These are phyloP conservation scores for Pseudeuparius sepicola DNA, from an alignment of 2,888 invertebrate species.

Conservation along the genomic window DNA sequence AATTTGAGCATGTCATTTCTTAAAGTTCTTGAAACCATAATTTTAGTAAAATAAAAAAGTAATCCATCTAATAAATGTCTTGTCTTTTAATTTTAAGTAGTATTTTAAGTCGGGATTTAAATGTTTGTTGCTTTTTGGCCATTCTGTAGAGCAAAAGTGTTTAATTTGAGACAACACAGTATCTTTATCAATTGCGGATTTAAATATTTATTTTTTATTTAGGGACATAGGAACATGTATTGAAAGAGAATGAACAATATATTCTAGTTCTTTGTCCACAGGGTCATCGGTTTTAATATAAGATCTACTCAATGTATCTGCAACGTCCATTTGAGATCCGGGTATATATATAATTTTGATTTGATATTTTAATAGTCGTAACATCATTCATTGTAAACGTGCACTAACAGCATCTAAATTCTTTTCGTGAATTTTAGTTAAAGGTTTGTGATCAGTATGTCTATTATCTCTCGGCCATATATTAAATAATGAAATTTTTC, in stretches of 20 bases:
- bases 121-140: constrained; percentile 15
- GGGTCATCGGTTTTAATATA: constrained; percentile 4
- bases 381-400: constrained; percentile 14
- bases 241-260: constrained; percentile 9
- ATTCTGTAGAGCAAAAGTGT: constrained; percentile 6
- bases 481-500: constrained; percentile 15
- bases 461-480: constrained; percentile 10
- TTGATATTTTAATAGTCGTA: constrained; percentile 16
- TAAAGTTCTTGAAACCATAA: constrained; percentile 17
- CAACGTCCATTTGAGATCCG: constrained; percentile 13
- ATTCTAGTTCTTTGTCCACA: constrained; percentile 3
- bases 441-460: constrained; percentile 16
- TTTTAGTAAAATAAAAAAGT: constrained; percentile 17
- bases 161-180: constrained; percentile 13
- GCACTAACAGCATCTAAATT: constrained; percentile 8
- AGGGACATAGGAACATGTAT: constrained; percentile 5
- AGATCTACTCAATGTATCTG: constrained; percentile 11
- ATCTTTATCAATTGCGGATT: too few species aligned
- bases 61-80: constrained; percentile 14
- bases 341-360: constrained; percentile 14
- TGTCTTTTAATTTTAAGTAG: constrained; percentile 17
- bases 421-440: constrained; percentile 12
- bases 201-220: too few species aligned
- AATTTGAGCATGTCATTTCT: constrained; percentile 16
- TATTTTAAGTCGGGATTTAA: constrained; percentile 11